These are phyloP conservation scores for Rhagium mordax DNA, from an alignment of 2,888 invertebrate genomes.

Conservation along the genomic window DNA sequence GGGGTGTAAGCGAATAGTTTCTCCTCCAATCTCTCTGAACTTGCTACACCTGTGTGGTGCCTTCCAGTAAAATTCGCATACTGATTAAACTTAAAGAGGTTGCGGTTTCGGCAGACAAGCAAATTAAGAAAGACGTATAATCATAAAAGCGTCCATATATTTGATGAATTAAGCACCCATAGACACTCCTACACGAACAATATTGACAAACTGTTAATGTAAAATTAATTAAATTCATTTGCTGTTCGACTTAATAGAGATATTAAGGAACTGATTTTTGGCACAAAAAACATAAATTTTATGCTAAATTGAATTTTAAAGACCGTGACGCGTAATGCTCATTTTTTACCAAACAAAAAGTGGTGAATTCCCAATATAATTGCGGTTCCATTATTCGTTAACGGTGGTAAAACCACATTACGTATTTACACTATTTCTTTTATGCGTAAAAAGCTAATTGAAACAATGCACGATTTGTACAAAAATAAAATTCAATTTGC, in stretches of 20 bases:
- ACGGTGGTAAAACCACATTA: slow-evolving; percentile 15
- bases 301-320: not conserved
- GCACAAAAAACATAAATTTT: not conserved
- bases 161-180: no score
- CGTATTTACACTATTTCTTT: slow-evolving; percentile 15
- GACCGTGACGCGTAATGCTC: not conserved
- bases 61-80: no score
- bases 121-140: no score
- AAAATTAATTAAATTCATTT: no score
- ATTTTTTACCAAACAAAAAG: not conserved
- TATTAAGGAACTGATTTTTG: not conserved
- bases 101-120: no score
- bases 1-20: no score
- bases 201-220: no score
- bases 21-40: no score
- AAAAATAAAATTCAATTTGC: slow-evolving; percentile 5
- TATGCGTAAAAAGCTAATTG: slow-evolving; percentile 4
- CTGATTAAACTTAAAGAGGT: no score
- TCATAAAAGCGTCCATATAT: no score
- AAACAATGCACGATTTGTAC: slow-evolving; percentile 5
- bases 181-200: no score
- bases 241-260: not conserved
- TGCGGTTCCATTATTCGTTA: slow-evolving; percentile 19
- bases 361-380: slow-evolving; percentile 14
- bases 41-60: no score